These are phyloP conservation scores for Eira barbara DNA, from an alignment of 2,113 vertebrate genomes.

Conservation along the genomic window DNA sequence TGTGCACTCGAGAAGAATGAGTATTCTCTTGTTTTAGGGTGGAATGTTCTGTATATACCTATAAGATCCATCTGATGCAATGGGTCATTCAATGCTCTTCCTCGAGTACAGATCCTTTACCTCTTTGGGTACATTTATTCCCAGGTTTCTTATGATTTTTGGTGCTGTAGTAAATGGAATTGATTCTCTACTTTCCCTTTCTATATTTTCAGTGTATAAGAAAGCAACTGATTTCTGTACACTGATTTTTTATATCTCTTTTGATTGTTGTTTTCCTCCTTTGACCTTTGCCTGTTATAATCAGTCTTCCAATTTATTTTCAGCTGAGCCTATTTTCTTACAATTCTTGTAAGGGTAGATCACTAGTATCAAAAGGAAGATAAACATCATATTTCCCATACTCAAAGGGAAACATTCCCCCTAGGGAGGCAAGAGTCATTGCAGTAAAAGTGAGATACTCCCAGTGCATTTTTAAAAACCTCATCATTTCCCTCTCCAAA, in stretches of 20 bases:
- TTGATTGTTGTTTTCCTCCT: background rate
- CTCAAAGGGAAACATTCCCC: background rate
- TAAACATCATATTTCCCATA: background rate
- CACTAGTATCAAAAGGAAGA: background rate
- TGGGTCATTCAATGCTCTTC: too few relatives aligned
- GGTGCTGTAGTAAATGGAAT: too few relatives aligned
- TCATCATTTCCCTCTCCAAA: constrained; percentile 17
- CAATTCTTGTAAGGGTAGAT: background rate
- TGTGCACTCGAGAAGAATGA: too few relatives aligned
- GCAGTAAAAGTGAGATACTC: background rate
- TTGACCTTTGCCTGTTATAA: background rate
- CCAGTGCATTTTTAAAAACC: background rate
- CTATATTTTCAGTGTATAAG: too few relatives aligned
- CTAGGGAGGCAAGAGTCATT: background rate
- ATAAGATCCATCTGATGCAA: too few relatives aligned
- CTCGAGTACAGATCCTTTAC: too few relatives aligned
- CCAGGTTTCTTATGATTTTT: too few relatives aligned
- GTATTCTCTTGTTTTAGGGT: too few relatives aligned
- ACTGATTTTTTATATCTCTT: background rate
- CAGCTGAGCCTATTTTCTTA: background rate
- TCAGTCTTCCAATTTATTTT: background rate
- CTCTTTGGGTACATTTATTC: too few relatives aligned
- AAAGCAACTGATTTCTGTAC: too few relatives aligned
- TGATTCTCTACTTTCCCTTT: too few relatives aligned
- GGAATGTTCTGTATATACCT: too few relatives aligned